Base-by-base conservation (phyloP, 2,113 vertebrate genomes). In the Vidua chalybeata region DNA sequence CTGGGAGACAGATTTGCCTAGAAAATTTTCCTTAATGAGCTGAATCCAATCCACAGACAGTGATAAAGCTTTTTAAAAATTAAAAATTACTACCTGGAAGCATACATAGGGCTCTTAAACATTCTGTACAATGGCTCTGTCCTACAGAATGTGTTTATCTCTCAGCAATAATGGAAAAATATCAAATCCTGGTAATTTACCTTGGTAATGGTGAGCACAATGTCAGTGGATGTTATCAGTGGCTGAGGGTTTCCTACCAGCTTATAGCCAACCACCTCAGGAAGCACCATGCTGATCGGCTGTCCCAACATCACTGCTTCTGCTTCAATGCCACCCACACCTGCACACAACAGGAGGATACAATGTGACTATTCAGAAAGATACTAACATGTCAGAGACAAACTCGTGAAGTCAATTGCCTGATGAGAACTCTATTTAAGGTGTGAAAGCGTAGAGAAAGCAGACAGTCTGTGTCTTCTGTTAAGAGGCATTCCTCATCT, bases 271-370 rank as follows among this genome's bases (percentile, higher is more conserved):
- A 99, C 98, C 77, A 99, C 99, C 92, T 99, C 98, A 35, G 99
- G 99, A 69, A 99, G 98, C 30, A 99, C 99, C 99, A 99, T 99
- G 96, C 99, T 99, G 72, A 99, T 99, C 0, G 99, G 99, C 94
- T 99, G 99, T 35, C 99, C 99, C 97, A 99, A 90, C 99, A 99
- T 99, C n/a, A 99, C 99, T 1, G 99, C 99, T 95, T 99, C 99
- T 5, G 99, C 99, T 97, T 99, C 99, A 52, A 99, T 99, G 17
- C 99, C 99, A 46, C 99, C 99, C 5, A 99, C 99, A 89, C 99
- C 99, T 99, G 95, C 21, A 87, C 0, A 10, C 20, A 87, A 89
- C 15, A 85, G 55, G 6, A 91, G 17, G 10, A 81, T 5, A 88
- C 21, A 82, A 22, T 11, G 10, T 3, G 2, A 28, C 43, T 48